phyloP scores from a whole-genome alignment of 2,888 invertebrate genomes.

The Seira ritae region DNA sequence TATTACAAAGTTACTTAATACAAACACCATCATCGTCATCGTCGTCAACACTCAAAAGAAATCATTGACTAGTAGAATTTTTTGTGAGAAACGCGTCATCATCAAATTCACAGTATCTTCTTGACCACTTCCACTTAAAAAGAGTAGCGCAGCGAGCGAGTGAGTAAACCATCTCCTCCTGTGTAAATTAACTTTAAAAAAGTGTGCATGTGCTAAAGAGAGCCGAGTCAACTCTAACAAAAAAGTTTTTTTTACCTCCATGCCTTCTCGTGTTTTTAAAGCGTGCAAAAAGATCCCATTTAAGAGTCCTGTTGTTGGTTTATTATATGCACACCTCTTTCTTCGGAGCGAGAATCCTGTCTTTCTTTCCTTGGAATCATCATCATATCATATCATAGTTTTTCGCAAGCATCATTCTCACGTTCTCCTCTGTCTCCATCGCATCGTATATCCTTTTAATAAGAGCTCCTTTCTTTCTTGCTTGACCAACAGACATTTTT shows the following conservation, averaged over 20 bases:
- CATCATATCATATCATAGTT: not conserved
- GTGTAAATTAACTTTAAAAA: not conserved
- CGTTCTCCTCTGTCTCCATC: not conserved
- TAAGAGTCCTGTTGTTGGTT: conserved; percentile 37
- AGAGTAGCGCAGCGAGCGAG: conserved; percentile 9
- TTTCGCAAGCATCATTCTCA: not conserved
- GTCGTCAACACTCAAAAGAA: conserved; percentile 19
- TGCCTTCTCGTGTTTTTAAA: conserved; percentile 3
- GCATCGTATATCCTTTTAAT: conserved; percentile 26
- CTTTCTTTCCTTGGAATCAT: conserved; percentile 42
- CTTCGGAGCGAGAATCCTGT: conserved; percentile 28
- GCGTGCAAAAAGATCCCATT: conserved; percentile 19
- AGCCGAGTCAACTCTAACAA: conserved; percentile 16
- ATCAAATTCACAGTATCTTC: conserved; percentile 53
- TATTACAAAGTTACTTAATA: not conserved
- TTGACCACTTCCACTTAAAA: conserved; percentile 31
- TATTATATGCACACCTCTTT: conserved; percentile 41
- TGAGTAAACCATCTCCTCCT: not conserved
- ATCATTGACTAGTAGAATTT: conserved; percentile 19
- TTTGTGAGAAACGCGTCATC: conserved; percentile 44
- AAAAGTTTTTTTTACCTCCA: not conserved
- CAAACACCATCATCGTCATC: not conserved
- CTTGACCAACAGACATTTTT: conserved; percentile 33
- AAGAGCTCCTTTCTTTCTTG: not conserved
- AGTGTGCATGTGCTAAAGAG: not conserved